These are phyloP conservation scores for Lobophora halterata DNA, from an alignment of 2,888 invertebrate species.

Conservation along the genomic window DNA sequence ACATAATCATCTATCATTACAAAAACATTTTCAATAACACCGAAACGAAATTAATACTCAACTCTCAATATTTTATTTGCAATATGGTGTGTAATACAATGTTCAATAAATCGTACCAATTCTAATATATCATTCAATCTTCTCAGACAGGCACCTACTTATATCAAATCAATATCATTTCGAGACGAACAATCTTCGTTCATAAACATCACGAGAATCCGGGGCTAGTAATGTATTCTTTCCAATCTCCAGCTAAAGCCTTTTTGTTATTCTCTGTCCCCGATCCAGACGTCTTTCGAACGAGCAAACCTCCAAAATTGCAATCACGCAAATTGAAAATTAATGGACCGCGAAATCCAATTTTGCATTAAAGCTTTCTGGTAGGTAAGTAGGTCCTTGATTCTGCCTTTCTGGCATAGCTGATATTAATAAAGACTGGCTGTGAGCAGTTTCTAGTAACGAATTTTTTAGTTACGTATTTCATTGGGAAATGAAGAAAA, in stretches of 20 bases:
- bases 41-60: too few relatives aligned
- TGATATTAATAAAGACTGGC: conserved; percentile 33
- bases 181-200: conserved; percentile 11
- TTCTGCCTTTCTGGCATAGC: conserved; percentile 39
- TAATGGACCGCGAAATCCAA: conserved; percentile 79
- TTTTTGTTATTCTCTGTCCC: conserved; percentile 70
- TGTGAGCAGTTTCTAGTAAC: conserved; percentile 21
- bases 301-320: conserved; percentile 77
- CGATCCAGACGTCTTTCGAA: conserved; percentile 63
- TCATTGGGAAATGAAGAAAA: not conserved
- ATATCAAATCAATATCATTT: conserved; percentile 19
- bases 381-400: conserved; percentile 56
- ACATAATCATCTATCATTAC: too few relatives aligned
- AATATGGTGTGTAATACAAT: too few relatives aligned
- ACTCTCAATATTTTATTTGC: too few relatives aligned
- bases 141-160: too few relatives aligned
- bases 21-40: too few relatives aligned
- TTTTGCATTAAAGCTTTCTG: conserved; percentile 74
- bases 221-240: conserved; percentile 59
- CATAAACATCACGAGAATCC: conserved; percentile 26
- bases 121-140: too few relatives aligned
- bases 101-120: too few relatives aligned
- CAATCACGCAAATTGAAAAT: conserved; percentile 80
- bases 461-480: conserved; percentile 15
- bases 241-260: conserved; percentile 62